phyloP scores from a whole-genome alignment of 2,113 vertebrate species.

The Pituophis catenifer region DNA sequence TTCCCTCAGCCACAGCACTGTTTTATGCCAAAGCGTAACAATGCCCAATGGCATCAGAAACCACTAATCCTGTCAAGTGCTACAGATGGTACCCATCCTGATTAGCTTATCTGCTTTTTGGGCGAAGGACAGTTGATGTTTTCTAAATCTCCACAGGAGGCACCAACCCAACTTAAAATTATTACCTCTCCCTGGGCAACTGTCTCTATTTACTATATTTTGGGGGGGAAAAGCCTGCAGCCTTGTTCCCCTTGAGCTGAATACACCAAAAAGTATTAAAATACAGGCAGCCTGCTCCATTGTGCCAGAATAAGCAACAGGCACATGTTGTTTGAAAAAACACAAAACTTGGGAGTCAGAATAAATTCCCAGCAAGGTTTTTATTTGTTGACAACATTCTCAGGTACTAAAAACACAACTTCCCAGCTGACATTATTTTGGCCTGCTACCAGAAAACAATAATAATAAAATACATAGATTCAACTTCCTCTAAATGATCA shows the following conservation, averaged over 20 bases:
- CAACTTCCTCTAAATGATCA: not conserved
- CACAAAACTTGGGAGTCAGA: not conserved
- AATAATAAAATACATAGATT: not conserved
- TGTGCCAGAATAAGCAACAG: constrained; percentile 15
- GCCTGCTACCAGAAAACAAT: not conserved
- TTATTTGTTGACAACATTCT: constrained; percentile 16
- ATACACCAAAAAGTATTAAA: not conserved
- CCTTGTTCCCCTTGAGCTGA: not conserved
- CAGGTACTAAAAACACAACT: not conserved
- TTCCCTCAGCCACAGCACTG: not conserved
- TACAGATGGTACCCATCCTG: not conserved
- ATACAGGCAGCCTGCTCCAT: not conserved
- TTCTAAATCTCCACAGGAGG: not conserved
- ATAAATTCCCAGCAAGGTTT: constrained; percentile 12
- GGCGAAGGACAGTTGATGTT: not conserved
- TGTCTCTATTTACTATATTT: not conserved
- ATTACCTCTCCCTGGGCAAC: not conserved
- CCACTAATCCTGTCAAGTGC: not conserved
- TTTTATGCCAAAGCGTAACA: not conserved
- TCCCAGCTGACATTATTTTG: not conserved
- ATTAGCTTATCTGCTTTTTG: not conserved
- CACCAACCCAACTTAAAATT: not conserved
- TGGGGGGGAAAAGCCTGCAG: not conserved
- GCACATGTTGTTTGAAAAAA: constrained; percentile 6
- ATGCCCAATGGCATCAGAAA: not conserved